Evolutionary conservation across 2,113 vertebrate genomes (phyloP).

Genomic region (Coregonus clupeaformis): DNA sequence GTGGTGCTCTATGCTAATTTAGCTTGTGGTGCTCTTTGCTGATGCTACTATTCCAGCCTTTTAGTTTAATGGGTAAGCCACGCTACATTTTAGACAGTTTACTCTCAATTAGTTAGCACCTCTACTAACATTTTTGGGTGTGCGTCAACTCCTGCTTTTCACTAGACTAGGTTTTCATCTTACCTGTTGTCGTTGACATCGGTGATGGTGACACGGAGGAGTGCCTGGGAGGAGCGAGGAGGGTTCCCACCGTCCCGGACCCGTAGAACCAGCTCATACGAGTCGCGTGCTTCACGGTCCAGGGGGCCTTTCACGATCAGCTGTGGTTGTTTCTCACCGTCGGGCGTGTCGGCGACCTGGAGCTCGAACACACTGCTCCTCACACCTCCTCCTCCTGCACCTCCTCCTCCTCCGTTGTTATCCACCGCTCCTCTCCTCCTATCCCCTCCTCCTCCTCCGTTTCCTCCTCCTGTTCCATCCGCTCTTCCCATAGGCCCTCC

Average conservation of each 20-base stretch:
- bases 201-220: constrained; percentile 91
- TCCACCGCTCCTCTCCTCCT: constrained; percentile 46
- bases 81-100: too few relatives aligned
- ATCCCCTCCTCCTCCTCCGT: constrained; percentile 43
- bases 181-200: constrained; percentile 87
- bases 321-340: constrained; percentile 96
- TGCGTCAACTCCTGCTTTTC: too few relatives aligned
- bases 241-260: constrained; percentile 92
- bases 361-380: constrained; percentile 92
- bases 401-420: constrained; percentile 66
- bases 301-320: constrained; percentile 95
- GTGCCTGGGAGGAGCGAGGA: constrained; percentile 88
- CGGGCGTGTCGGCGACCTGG: constrained; percentile 93
- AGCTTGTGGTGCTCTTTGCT: too few relatives aligned
- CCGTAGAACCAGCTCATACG: constrained; percentile 89
- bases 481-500: constrained; percentile 66
- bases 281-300: constrained; percentile 90
- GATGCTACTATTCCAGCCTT: too few relatives aligned
- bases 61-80: too few relatives aligned
- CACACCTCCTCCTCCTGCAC: too few relatives aligned
- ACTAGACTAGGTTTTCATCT: too few relatives aligned
- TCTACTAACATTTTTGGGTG: too few relatives aligned
- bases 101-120: too few relatives aligned
- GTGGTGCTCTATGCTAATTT: too few relatives aligned
- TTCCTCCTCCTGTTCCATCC: constrained; percentile 62